A percentile compares a stretch with the other conserved stretches of the same genome.
phyloP scores from a whole-genome alignment of 2,888 invertebrate species.

The Spatulosminthurus flaviceps region DNA sequence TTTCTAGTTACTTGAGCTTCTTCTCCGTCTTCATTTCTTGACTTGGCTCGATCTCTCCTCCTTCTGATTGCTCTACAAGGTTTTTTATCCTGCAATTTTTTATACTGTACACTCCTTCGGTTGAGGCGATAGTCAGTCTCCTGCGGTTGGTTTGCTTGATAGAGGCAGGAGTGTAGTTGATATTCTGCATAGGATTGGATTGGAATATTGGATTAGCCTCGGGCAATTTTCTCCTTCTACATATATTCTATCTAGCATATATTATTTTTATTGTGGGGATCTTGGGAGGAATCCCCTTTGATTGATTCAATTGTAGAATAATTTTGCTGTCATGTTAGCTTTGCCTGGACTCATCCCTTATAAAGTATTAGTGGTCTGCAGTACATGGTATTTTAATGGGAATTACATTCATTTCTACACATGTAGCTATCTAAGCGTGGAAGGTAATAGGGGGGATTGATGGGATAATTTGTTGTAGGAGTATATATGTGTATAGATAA shows the following conservation, averaged over 20 bases:
- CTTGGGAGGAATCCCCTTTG: constrained; percentile 18
- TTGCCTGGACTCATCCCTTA: background rate
- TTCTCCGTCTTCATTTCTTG: constrained; percentile 38
- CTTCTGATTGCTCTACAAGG: background rate
- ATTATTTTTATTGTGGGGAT: no score
- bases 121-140: background rate
- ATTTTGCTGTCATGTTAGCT: background rate
- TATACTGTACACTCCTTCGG: background rate
- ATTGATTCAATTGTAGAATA: constrained; percentile 18
- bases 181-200: background rate
- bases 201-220: constrained; percentile 6
- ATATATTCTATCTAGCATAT: no score
- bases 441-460: no score
- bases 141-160: no score
- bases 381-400: no score
- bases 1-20: constrained; percentile 31
- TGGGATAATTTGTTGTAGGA: background rate
- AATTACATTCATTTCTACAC: no score
- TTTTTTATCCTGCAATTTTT: background rate
- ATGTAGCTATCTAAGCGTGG: no score
- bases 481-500: background rate
- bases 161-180: no score
- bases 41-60: constrained; percentile 22
- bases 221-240: no score
- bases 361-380: no score